phyloP scores from a whole-genome alignment of 2,888 invertebrate genomes.

The Agonopterix heracliana region DNA sequence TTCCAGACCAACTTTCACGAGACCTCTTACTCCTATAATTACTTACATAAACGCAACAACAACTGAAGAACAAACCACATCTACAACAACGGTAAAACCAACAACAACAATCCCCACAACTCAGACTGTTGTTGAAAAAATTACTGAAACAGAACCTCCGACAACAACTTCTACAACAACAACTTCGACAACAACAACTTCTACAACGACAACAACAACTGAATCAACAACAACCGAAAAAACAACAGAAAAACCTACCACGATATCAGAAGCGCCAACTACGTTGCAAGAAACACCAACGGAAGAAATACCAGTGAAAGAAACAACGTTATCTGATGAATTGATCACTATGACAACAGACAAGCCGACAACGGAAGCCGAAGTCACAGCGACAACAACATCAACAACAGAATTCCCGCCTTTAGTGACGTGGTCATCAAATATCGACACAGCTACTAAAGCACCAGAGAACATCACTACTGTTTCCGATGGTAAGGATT shows the following conservation, averaged over 20 bases:
- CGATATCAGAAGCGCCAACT: slow-evolving; percentile 10
- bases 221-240: slow-evolving; percentile 18
- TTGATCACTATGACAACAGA: slow-evolving; percentile 15
- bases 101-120: slow-evolving; percentile 21
- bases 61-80: slow-evolving; percentile 28
- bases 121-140: slow-evolving; percentile 4
- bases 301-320: slow-evolving; percentile 9
- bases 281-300: slow-evolving; percentile 8
- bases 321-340: slow-evolving; percentile 15
- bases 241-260: slow-evolving; percentile 19
- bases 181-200: slow-evolving; percentile 25
- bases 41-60: slow-evolving; percentile 51
- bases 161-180: slow-evolving; percentile 24
- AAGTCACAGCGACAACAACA: slow-evolving; percentile 17
- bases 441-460: slow-evolving; percentile 46
- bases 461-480: slow-evolving; percentile 39
- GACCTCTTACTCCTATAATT: slow-evolving; percentile 49
- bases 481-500: slow-evolving; percentile 40
- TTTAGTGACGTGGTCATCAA: slow-evolving; percentile 73
- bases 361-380: slow-evolving; percentile 14
- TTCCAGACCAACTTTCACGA: slow-evolving; percentile 51
- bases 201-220: slow-evolving; percentile 5
- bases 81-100: slow-evolving; percentile 24
- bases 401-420: slow-evolving; percentile 43
- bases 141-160: slow-evolving; percentile 1